Base-by-base conservation (phyloP, 2,113 vertebrate genomes). In the Zingel zingel region DNA sequence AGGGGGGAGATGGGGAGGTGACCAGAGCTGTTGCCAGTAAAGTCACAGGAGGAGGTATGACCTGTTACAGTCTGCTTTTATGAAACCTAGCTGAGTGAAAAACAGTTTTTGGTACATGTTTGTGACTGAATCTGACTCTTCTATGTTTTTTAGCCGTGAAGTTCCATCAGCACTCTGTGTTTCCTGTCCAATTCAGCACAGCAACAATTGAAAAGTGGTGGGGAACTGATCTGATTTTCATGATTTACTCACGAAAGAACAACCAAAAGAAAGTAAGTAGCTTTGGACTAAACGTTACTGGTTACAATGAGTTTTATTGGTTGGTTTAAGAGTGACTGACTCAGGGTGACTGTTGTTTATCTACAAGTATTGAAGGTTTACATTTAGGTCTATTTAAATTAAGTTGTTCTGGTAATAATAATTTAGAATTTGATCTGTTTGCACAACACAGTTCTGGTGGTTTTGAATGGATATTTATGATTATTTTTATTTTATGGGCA, bases 201-300 rank as follows among this genome's bases (percentile, higher is more conserved):
- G 25, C 61, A 0, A 89, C 96, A 89, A 83, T 97, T 43, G 86
- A 96, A 80, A 94, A 95, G 58, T 99, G 97, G 98, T 97, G 95
- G 96, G 92, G 89, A 88, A 96, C 95, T 67, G 90, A 95, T 67
- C 93, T 99, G 54, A 88, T 77, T 57, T 99, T 99, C 81, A 97
- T 94, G 83, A 93, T 99, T 92, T 97, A 96, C 84, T 89, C 93
- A 81, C 96, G 96, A 58, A 97, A 94, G 80, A 92, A 56, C 19
- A 90, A 95, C 27, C 97, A 98, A 92, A 97, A 95, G 90, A 99
- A 98, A 95, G 98, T 99, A 95, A 84, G 90, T 81, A 21, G 43
- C 10, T 45, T 19, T 19, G 0, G 1, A 9, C 11, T 61, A 1
- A 63, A 56, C 3, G 13, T 83, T 45, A 51, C 4, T 66, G 19